A percentile compares a stretch with the other conserved stretches of the same genome.
phyloP scores from a whole-genome alignment of 2,113 vertebrate species.

The Aleadryas rufinucha region DNA sequence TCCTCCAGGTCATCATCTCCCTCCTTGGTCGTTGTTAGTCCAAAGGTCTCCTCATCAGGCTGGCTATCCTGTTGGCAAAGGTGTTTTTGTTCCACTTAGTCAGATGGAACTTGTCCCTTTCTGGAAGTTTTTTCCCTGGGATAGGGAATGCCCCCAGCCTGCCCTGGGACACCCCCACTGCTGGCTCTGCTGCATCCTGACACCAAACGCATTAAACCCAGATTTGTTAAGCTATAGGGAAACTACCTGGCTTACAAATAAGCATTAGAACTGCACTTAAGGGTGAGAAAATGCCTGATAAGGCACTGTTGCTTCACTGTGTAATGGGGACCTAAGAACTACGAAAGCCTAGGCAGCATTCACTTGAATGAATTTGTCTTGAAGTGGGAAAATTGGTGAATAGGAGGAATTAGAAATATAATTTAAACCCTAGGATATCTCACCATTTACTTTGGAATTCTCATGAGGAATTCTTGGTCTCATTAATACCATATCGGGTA shows the following conservation, averaged over 20 bases:
- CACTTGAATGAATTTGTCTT: background rate
- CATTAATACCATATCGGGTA: background rate
- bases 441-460: background rate
- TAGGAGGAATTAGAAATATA: background rate
- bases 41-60: background rate
- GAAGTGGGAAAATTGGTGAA: background rate
- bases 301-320: background rate
- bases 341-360: background rate
- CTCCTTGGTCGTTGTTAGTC: background rate
- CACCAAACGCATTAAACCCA: background rate
- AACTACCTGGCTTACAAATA: background rate
- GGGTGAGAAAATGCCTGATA: background rate
- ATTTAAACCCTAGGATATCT: background rate
- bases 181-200: background rate
- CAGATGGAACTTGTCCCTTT: background rate
- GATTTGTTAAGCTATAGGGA: background rate
- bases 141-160: background rate
- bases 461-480: background rate
- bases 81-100: background rate
- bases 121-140: background rate
- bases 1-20: background rate
- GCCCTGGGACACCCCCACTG: accelerated
- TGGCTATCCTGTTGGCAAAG: background rate
- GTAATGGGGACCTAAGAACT: background rate
- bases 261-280: background rate